Percentiles rank a stretch among this genome's conserved stretches.
These are phyloP conservation scores for Pachycephus smyrnensis DNA, from an alignment of 2,888 invertebrate genomes.

Conservation along the genomic window DNA sequence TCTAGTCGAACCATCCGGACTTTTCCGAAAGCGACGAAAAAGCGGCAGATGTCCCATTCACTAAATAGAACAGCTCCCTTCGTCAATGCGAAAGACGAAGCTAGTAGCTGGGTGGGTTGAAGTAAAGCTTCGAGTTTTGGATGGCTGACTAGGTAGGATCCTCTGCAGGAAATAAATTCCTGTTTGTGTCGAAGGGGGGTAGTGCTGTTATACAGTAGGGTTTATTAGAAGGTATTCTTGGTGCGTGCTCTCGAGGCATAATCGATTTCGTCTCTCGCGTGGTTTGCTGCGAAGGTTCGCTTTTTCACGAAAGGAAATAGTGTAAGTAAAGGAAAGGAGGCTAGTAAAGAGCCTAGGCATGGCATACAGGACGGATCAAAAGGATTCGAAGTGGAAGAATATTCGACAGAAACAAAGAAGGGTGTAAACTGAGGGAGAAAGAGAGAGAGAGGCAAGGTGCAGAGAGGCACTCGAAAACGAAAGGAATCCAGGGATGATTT, in stretches of 20 bases:
- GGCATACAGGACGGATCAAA: background rate
- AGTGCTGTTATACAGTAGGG: background rate
- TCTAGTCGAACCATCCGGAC: background rate
- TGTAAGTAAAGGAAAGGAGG: background rate
- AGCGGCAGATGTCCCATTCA: background rate
- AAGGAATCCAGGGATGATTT: slow-evolving; percentile 41
- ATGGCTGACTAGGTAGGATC: background rate
- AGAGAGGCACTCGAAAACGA: slow-evolving; percentile 30
- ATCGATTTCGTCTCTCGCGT: background rate
- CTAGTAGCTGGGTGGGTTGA: background rate
- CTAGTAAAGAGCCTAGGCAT: background rate
- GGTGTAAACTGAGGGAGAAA: background rate
- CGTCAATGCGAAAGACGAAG: background rate
- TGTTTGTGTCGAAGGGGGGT: background rate
- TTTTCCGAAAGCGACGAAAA: background rate
- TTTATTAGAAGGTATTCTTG: background rate
- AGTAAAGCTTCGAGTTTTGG: background rate
- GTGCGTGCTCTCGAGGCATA: background rate
- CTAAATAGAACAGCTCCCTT: background rate
- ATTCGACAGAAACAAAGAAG: background rate
- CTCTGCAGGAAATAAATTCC: background rate
- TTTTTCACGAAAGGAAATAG: background rate
- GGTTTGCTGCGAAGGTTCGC: background rate
- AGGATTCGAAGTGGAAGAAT: background rate
- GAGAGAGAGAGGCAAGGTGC: slow-evolving; percentile 10